Evolutionary conservation across 2,113 vertebrate genomes (phyloP).

Genomic region (Myocastor coypus): DNA sequence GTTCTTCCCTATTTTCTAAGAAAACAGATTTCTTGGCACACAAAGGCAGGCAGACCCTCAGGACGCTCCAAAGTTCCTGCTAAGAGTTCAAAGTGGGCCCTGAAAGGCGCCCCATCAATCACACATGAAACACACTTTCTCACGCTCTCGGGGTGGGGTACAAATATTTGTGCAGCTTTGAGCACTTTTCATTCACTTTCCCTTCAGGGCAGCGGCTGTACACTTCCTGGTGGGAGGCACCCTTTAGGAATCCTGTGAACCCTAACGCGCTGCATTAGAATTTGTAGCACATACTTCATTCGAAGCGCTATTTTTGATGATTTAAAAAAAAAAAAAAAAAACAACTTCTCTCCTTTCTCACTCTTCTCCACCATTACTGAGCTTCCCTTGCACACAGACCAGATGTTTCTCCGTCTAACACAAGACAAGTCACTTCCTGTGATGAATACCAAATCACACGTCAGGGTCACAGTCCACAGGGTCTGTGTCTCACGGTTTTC

Average conservation of each 20-base stretch:
- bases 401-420: conserved; percentile 69
- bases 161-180: conserved; percentile 84
- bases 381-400: conserved; percentile 45
- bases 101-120: conserved; percentile 75
- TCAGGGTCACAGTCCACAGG: conserved; percentile 71
- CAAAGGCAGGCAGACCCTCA: conserved; percentile 63
- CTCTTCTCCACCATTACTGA: conserved; percentile 31
- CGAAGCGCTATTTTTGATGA: conserved; percentile 52
- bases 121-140: conserved; percentile 77
- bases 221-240: conserved; percentile 63
- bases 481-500: conserved; percentile 67
- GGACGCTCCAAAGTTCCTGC: conserved; percentile 68
- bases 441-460: conserved; percentile 61
- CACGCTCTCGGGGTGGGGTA: conserved; percentile 65
- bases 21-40: conserved; percentile 74
- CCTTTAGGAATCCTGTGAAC: conserved; percentile 60
- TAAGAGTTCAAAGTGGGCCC: conserved; percentile 83
- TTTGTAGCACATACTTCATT: conserved; percentile 41
- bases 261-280: neutral
- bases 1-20: conserved; percentile 78
- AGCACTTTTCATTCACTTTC: conserved; percentile 69
- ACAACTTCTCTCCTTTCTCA: conserved; percentile 33
- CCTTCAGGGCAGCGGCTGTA: conserved; percentile 30
- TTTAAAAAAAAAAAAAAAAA: no score
- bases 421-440: conserved; percentile 61